Percentiles rank a stretch among this genome's conserved stretches.
Conservation (phyloP, 1,140 invertebrate genomes). For the Anthonomus grandis region DNA sequence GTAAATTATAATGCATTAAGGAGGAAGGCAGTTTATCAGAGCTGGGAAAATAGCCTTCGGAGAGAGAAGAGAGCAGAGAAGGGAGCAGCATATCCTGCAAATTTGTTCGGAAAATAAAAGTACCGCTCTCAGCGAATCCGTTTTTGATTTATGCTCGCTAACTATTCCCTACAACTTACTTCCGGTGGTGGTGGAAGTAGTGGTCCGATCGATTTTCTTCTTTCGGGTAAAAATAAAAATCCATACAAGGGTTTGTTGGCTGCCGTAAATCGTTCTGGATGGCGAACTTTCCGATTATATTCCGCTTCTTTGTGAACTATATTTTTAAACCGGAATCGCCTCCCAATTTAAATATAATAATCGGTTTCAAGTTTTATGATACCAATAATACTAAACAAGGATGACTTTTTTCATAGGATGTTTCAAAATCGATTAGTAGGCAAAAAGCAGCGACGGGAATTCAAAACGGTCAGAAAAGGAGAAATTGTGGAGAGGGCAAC, state of each 20-base stretch:
- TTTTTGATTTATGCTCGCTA: conserved; percentile 41
- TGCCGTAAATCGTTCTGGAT: conserved; percentile 18
- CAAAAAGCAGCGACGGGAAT: too few relatives aligned
- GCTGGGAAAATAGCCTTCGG: too few relatives aligned
- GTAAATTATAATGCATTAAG: conserved; percentile 19
- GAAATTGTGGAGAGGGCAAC: too few relatives aligned
- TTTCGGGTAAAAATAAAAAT: conserved; percentile 28
- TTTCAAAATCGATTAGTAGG: too few relatives aligned
- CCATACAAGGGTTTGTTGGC: conserved; percentile 23
- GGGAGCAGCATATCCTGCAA: conserved; percentile 28
- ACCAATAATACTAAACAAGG: too few relatives aligned
- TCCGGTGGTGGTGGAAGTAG: conserved; percentile 30
- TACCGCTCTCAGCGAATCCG: conserved; percentile 38
- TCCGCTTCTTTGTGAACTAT: conserved; percentile 21
- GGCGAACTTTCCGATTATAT: conserved; percentile 13
- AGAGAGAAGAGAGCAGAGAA: conserved; percentile 19
- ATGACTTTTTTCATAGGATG: too few relatives aligned
- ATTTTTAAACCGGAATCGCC: conserved; percentile 14
- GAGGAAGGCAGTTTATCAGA: conserved; percentile 22
- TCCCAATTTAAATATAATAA: conserved; percentile 17
- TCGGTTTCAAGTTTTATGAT: too few relatives aligned
- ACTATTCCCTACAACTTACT: conserved; percentile 38
- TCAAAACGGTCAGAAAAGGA: too few relatives aligned
- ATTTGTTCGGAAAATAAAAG: conserved; percentile 36
- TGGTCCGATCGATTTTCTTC: conserved; percentile 20